Evolutionary conservation across 1,140 invertebrate genomes (phyloP).

Genomic region (Drosophila novamexicana): DNA sequence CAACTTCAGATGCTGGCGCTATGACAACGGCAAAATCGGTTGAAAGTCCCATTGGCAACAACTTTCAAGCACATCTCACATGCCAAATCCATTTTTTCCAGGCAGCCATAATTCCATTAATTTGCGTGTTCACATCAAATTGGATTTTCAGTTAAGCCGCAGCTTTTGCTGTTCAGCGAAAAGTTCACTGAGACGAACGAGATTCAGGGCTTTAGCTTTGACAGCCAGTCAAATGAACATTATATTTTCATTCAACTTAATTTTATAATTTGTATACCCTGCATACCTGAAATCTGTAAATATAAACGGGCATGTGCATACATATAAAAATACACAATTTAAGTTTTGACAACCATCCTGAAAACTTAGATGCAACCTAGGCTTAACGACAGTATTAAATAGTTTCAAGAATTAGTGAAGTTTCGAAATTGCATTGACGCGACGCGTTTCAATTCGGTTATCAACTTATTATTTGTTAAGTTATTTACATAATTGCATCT

Average conservation of each 20-base stretch:
- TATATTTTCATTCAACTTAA: conserved; percentile 6
- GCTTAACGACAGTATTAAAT: too few species aligned
- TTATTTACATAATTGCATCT: background rate
- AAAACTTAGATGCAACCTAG: too few species aligned
- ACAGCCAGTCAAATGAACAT: conserved; percentile 15
- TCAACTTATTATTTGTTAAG: background rate
- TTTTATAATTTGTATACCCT: background rate
- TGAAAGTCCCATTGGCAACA: conserved; percentile 54
- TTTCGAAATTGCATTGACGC: conserved; percentile 1
- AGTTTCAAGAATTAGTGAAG: background rate
- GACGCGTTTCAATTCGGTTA: conserved; percentile 12
- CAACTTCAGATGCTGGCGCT: conserved; percentile 8
- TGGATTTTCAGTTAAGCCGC: conserved; percentile 46
- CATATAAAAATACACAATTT: too few species aligned
- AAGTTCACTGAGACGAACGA: conserved; percentile 9
- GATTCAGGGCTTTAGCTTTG: conserved; percentile 11
- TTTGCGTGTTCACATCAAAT: conserved; percentile 59
- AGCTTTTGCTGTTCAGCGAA: conserved; percentile 9
- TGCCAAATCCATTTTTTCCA: conserved; percentile 57
- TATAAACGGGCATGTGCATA: too few species aligned
- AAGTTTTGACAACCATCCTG: too few species aligned
- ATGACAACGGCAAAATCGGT: conserved; percentile 55
- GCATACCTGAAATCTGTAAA: too few species aligned
- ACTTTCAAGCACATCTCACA: conserved; percentile 63
- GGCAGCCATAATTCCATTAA: conserved; percentile 71